Conservation (phyloP, 2,113 vertebrate genomes). For the Clinocottus analis region DNA sequence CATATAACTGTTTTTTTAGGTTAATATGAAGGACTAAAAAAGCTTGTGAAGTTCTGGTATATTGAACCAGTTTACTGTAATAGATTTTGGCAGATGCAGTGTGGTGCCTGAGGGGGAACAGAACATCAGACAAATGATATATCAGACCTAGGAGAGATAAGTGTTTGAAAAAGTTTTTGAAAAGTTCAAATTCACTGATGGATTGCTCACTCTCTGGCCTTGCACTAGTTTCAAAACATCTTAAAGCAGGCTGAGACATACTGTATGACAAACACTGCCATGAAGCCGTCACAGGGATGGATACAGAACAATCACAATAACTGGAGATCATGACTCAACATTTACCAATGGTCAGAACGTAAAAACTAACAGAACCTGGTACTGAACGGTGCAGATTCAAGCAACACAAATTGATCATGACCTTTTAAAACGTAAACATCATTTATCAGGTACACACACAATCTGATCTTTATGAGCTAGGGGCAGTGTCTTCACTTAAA, state of each 20-base stretch:
- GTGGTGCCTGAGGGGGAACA: constrained; percentile 43
- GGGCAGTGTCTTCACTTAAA: background rate
- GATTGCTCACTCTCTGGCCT: constrained; percentile 32
- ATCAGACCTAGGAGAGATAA: constrained; percentile 49
- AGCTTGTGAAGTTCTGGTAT: constrained; percentile 36
- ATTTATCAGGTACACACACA: too few relatives aligned
- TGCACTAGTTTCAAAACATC: constrained; percentile 58
- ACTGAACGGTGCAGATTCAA: background rate
- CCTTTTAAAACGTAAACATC: too few relatives aligned
- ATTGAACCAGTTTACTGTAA: constrained; percentile 58
- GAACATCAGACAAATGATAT: constrained; percentile 61
- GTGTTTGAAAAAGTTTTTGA: constrained; percentile 38
- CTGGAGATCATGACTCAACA: background rate
- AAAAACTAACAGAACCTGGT: background rate
- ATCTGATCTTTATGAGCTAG: too few relatives aligned
- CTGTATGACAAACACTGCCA: constrained; percentile 18
- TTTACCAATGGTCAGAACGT: background rate
- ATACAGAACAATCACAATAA: constrained; percentile 5
- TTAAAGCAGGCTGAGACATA: constrained; percentile 12
- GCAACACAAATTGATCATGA: background rate
- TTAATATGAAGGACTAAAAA: constrained; percentile 48
- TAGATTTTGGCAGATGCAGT: constrained; percentile 53
- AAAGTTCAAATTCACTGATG: constrained; percentile 51
- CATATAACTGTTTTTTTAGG: constrained; percentile 30
- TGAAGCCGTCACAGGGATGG: constrained; percentile 32